Evolutionary conservation across 2,888 invertebrate genomes (phyloP), one percentile per base, ranked within the genome.

Genomic region (Amphipyra tragopoginis): DNA sequence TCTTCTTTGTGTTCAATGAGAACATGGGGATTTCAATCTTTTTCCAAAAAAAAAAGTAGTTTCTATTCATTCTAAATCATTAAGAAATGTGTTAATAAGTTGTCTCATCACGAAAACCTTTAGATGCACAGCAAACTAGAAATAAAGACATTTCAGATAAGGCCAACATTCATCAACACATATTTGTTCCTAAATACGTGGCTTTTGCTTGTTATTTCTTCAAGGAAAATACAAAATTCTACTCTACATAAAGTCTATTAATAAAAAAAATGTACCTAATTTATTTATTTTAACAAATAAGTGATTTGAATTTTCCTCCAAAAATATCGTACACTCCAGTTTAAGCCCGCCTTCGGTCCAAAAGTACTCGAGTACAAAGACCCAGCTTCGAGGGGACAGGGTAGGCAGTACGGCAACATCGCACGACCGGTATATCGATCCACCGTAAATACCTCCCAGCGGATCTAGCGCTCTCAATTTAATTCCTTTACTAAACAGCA

Each of bases 371-470:
- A 83, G 90, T 89, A 90, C 91, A 91, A 91, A 91, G 90, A 89
- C 88, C 90, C 87, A 80, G 74, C 80, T 56, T 65, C 61, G 78
- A 77, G 83, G 82, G 84, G 79, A 65, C 67, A 72, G 80, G 85
- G 83, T 75, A 77, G 75, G 73, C 84, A 86, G 87, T 79, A 83
- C 84, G 88, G 86, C 88, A 87, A 88, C 90, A 84, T 76, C 88
- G 91, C 90, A 71, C 83, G 81, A 70, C 83, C 80, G 88, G 89
- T 92, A 87, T 92, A 93, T 93, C 86, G 91, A 92, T 92, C 90
- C 79, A 62, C 57, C 43, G 45, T 47, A 39, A 49, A n/a, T 56
- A 42, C 59, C 34, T 62, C 13, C 21, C 55, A 90, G 86, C 90
- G 83, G 77, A 85, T 76, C 54, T 53, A 85, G 57, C 86, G 84